Percentiles rank a stretch among this genome's conserved stretches.
These are phyloP conservation scores for Hipposideros armiger DNA, from an alignment of 2,113 vertebrate genomes.

Conservation along the genomic window DNA sequence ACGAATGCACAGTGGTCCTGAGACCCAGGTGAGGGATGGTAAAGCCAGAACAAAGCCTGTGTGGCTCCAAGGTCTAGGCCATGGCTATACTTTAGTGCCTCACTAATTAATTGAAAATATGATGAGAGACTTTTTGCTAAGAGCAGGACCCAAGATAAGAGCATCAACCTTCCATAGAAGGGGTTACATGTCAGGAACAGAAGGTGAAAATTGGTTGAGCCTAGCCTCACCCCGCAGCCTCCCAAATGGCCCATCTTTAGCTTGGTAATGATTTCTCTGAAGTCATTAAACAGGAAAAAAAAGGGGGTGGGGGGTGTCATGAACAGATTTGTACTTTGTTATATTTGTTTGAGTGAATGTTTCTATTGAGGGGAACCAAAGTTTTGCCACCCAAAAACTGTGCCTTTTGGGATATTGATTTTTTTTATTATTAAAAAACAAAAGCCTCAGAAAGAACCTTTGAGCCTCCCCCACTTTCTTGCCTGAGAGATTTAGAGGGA, in stretches of 20 bases:
- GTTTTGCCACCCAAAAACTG: not conserved
- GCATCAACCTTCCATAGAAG: conserved; percentile 5
- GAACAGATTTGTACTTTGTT: not conserved
- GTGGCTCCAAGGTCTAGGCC: not conserved
- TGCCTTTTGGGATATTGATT: not conserved
- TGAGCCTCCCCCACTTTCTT: not conserved
- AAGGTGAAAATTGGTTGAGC: not conserved
- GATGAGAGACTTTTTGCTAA: not conserved
- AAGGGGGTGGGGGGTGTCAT: not conserved
- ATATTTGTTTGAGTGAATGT: not conserved
- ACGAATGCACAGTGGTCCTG: not conserved
- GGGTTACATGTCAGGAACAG: conserved; percentile 47
- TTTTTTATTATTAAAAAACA: not conserved
- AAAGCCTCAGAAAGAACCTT: not conserved
- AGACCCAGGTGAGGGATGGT: not conserved
- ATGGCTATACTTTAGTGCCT: not conserved
- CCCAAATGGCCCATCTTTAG: not conserved
- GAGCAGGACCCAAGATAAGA: not conserved
- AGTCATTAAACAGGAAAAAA: not conserved
- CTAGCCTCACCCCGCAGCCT: not conserved
- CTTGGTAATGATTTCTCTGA: conserved; percentile 28
- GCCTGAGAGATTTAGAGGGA: not conserved
- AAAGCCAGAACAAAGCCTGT: not conserved
- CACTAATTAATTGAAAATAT: not conserved
- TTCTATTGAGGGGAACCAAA: not conserved